phyloP scores from a whole-genome alignment of 2,113 vertebrate species.

The Hylia prasina region DNA sequence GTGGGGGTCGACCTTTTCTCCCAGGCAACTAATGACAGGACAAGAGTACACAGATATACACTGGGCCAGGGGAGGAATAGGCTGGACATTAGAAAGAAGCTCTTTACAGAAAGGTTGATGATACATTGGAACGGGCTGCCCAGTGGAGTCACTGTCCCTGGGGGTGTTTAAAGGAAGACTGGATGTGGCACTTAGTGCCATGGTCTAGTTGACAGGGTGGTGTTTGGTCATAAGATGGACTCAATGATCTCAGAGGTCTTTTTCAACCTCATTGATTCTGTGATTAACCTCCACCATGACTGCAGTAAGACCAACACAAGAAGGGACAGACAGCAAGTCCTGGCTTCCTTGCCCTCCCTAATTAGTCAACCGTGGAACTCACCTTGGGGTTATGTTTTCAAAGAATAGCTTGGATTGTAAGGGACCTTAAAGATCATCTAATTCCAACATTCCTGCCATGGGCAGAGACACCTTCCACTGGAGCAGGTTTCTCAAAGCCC shows the following conservation, averaged over 20 bases:
- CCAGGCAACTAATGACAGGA: background rate
- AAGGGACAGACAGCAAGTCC: background rate
- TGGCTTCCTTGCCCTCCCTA: background rate
- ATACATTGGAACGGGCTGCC: background rate
- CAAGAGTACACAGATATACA: background rate
- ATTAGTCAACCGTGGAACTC: background rate
- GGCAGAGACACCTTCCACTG: background rate
- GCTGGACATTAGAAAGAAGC: background rate
- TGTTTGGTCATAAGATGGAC: background rate
- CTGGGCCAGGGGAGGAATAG: background rate
- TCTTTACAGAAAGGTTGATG: background rate
- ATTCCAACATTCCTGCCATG: background rate
- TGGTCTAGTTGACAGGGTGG: background rate
- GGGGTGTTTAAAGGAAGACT: background rate
- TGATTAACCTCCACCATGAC: background rate
- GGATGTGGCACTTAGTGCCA: background rate
- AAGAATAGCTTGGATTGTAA: background rate
- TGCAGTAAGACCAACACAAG: background rate
- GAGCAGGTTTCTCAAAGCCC: background rate
- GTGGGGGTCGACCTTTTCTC: fast-evolving
- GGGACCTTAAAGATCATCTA: background rate
- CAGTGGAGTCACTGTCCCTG: background rate
- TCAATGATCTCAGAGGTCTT: background rate
- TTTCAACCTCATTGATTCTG: background rate
- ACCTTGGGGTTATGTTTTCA: background rate